Evolutionary conservation across 2,888 invertebrate species (phyloP).

Genomic region (Rhogogaster chlorosoma): DNA sequence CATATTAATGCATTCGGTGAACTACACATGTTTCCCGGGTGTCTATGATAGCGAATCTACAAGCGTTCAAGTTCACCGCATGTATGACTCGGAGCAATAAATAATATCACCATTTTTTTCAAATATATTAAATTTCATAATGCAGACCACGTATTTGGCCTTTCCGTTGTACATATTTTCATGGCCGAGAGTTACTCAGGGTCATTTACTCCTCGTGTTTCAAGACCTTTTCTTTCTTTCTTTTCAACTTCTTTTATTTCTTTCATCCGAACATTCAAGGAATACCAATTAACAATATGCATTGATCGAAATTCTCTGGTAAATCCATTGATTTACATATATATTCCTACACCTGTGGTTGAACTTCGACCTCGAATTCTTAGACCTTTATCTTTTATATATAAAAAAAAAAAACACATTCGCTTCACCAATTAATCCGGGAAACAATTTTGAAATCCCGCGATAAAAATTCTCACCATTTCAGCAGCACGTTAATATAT

Average conservation of each 20-base stretch:
- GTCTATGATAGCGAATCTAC: not conserved
- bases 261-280: not conserved
- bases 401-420: not conserved
- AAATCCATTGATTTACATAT: not conserved
- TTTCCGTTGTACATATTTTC: slow-evolving; percentile 16
- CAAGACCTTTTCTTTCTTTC: not conserved
- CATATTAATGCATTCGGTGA: not conserved
- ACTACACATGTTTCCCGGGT: not conserved
- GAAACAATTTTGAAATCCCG: not conserved
- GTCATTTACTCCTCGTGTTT: slow-evolving; percentile 24
- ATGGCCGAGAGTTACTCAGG: slow-evolving; percentile 39
- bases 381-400: not conserved
- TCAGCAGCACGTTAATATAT: not conserved
- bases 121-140: slow-evolving; percentile 22
- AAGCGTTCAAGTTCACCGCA: not conserved
- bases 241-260: not conserved
- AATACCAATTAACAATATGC: not conserved
- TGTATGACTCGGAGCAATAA: not conserved
- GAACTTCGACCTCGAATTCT: not conserved
- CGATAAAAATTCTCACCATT: not conserved
- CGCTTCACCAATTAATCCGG: not conserved
- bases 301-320: not conserved
- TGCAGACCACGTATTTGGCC: slow-evolving; percentile 19
- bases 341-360: not conserved
- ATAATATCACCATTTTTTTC: slow-evolving; percentile 1